Conservation (phyloP, 2,797 vertebrate species). For the Lacerta bilineata region DNA sequence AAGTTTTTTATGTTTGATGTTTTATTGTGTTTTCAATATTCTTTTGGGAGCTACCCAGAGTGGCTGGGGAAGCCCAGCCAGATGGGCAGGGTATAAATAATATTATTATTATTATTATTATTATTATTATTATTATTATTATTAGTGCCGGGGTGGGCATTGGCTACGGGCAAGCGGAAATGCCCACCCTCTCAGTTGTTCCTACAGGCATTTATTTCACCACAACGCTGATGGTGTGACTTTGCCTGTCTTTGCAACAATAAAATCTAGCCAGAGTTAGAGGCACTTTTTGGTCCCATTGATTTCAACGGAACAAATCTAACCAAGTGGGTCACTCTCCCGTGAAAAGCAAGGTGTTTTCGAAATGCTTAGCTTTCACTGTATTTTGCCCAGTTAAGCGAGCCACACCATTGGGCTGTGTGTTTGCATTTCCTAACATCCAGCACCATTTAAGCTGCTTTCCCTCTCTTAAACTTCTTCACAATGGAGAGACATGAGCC, state of each 20-base stretch:
- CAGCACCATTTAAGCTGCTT: conserved; percentile 29
- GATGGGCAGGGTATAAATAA: no score
- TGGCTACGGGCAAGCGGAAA: no score
- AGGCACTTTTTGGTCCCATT: neutral
- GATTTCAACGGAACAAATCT: neutral
- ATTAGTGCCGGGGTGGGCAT: no score
- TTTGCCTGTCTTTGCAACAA: no score
- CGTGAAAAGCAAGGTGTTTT: neutral
- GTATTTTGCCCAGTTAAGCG: neutral
- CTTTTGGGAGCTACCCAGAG: no score
- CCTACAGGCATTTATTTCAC: neutral
- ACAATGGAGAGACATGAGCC: conserved; percentile 67
- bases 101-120: no score
- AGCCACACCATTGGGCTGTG: conserved; percentile 36
- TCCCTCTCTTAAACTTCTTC: conserved; percentile 62
- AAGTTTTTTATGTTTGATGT: no score
- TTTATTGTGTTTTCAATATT: no score
- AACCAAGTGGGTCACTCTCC: neutral
- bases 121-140: no score
- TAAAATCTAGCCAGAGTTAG: no score
- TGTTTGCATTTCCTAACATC: conserved; percentile 10
- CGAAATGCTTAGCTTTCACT: neutral
- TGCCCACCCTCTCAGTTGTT: neutral
- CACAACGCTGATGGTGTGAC: neutral
- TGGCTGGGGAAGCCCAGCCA: no score